Conservation (phyloP, 2,113 vertebrate species). For the Colossoma macropomum region DNA sequence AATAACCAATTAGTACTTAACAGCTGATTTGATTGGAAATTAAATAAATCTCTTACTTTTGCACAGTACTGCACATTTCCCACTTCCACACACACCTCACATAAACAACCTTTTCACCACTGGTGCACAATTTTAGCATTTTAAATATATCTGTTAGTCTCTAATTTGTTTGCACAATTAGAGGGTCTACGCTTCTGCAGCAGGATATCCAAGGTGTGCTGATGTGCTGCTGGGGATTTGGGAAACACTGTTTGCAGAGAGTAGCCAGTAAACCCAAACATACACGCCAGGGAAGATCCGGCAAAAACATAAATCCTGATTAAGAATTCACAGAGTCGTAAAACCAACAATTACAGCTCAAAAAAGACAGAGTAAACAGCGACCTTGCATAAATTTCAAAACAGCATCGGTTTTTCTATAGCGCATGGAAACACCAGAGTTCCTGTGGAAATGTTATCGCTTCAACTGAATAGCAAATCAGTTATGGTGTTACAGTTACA, state of each 20-base stretch:
- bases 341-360: conserved; percentile 67
- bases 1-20: too few species aligned
- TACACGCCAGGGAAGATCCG: conserved; percentile 50
- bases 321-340: conserved; percentile 65
- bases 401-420: conserved; percentile 47
- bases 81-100: conserved; percentile 25
- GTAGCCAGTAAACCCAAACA: conserved; percentile 61
- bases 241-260: conserved; percentile 59
- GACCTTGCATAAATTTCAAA: conserved; percentile 58
- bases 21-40: too few species aligned
- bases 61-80: background rate
- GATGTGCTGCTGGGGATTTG: conserved; percentile 58
- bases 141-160: conserved; percentile 54
- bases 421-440: conserved; percentile 20
- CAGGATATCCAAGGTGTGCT: conserved; percentile 58
- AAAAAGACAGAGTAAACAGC: conserved; percentile 64
- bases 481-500: background rate
- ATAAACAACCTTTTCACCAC: conserved; percentile 23
- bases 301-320: conserved; percentile 63
- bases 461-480: background rate
- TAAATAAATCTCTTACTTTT: too few species aligned
- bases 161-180: conserved; percentile 61
- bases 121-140: conserved; percentile 32
- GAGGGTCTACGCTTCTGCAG: conserved; percentile 45
- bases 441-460: background rate